Evolutionary conservation across 2,113 vertebrate genomes (phyloP), one percentile per base, ranked within the genome.

Genomic region (Melospiza melodia): DNA sequence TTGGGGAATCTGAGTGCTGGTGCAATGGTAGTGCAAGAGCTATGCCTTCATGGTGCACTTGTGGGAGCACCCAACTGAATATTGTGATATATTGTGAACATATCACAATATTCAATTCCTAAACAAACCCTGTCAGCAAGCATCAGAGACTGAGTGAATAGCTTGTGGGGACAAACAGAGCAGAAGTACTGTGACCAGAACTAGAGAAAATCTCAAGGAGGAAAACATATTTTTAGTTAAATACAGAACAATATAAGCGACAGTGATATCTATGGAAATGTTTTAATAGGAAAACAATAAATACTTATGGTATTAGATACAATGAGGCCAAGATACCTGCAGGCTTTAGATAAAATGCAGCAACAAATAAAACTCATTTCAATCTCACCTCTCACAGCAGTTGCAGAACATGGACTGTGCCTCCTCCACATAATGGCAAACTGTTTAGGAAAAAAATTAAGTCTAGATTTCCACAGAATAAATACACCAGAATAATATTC

Each of bases 401-500:
- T 24, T 83, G 28, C 46, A 61, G 72, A 67, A 74, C 11, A 9
- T 16, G 21, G 43, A 55, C 44, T 71, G n/a, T 52, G 59, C 86
- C 68, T 89, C 33, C 39, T 93, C 30, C 90, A 92, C 65, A 16
- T 41, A 74, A 84, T 0, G 0, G 16, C 11, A 51, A 89, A 81
- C n/a, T 25, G 35, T 41, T 86, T 52, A 65, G 33, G 71, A 52
- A 59, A 86, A 82, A 86, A 87, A 57, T 7, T 30, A 43, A 59
- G 57, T 44, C 80, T 71, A 49, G 39, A 74, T 75, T 92, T 80
- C 57, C 49, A 87, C 46, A 63, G 86, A 95, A 80, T 63, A 93
- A 89, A 90, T 72, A 93, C 25, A 75, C 16, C 35, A 81, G 61
- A 91, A 77, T 59, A 92, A 92, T 72, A 81, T 57, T 75, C 48